Base-by-base conservation (phyloP, 1,140 invertebrate genomes). In the Drosophila obscura region DNA sequence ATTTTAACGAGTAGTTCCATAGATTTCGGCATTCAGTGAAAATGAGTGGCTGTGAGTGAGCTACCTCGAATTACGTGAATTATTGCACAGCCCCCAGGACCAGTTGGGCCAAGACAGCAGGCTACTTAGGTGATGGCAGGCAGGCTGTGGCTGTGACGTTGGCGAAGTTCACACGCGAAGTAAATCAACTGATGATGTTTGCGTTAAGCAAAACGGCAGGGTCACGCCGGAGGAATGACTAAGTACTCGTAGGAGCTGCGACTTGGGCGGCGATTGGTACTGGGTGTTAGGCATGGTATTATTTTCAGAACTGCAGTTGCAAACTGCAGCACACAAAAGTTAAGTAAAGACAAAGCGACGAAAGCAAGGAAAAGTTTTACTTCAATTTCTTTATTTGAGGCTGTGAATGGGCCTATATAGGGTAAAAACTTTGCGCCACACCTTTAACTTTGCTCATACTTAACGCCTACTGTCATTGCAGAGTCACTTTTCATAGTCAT, bases 371-470 rank as follows among this genome's bases (percentile, higher is more conserved):
- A 80, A 85, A 85, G 78, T 85, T 85, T 81, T 49, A 77, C 81
- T 81, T 81, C 64, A 77, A 85, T 77, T 85, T 77, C 81, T 85
- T 84, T 84, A 77, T 85, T 84, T 84, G 77, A 76, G 71, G 73
- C 45, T 62, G 64, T 35, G 61, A 44, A 50, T 68, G 66, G 56
- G 44, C 49, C 41, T 58, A 31, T 43, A 35, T 59, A 41, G 31
- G 59, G 56, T 39, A 59, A 13, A 80, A 77, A 84, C 64, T 84
- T 84, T 59, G 28, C 56, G 73, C 81, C 81, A 85, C 22, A 24
- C 77, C 87, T 87, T 85, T 85, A 77, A 85, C 81, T 85, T 85
- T 85, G 81, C 87, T 87, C 77, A 58, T 80, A 76, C 77, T 81
- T 77, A 85, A 67, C 82, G 77, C 82, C 74, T 74, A 85, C 81